A percentile compares a stretch with the other conserved stretches of the same genome.
Conservation (phyloP, 2,888 invertebrate species). For the Ramazzottius varieornatus region DNA sequence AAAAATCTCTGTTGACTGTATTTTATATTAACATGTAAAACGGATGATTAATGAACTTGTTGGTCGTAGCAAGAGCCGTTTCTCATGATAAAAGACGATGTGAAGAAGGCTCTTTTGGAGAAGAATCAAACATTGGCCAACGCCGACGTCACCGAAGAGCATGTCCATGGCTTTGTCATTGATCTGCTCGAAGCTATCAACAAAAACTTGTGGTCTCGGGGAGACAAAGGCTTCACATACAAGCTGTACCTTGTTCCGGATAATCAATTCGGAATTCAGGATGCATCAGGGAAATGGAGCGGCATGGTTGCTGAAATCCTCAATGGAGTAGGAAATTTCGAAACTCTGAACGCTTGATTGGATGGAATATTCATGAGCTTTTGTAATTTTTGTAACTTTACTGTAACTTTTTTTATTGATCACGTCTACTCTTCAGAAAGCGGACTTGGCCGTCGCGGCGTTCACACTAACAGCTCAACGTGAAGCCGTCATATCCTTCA, state of each 20-base stretch:
- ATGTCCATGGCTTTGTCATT: neutral
- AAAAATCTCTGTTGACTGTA: neutral
- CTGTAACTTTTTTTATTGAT: neutral
- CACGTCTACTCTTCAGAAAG: too few species aligned
- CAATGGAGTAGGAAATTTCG: neutral
- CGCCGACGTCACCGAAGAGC: neutral
- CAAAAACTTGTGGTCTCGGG: neutral
- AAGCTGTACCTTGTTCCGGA: neutral
- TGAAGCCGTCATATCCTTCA: slow-evolving; percentile 27
- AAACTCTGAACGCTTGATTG: too few species aligned
- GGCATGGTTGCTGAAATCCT: neutral
- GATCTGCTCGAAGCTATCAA: neutral
- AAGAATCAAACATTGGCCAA: neutral
- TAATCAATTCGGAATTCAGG: neutral
- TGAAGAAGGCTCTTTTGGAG: neutral
- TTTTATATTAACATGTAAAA: neutral
- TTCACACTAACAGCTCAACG: slow-evolving; percentile 27
- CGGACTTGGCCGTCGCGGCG: slow-evolving; percentile 27
- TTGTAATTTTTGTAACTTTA: slow-evolving; percentile 12
- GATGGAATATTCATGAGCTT: neutral
- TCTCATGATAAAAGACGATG: neutral
- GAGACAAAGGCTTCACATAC: neutral
- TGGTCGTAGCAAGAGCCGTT: neutral
- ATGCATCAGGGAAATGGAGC: neutral
- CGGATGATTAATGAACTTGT: neutral